A percentile compares a stretch with the other conserved stretches of the same genome.
phyloP scores from a whole-genome alignment of 2,113 vertebrate species.

The Tamias sibiricus region DNA sequence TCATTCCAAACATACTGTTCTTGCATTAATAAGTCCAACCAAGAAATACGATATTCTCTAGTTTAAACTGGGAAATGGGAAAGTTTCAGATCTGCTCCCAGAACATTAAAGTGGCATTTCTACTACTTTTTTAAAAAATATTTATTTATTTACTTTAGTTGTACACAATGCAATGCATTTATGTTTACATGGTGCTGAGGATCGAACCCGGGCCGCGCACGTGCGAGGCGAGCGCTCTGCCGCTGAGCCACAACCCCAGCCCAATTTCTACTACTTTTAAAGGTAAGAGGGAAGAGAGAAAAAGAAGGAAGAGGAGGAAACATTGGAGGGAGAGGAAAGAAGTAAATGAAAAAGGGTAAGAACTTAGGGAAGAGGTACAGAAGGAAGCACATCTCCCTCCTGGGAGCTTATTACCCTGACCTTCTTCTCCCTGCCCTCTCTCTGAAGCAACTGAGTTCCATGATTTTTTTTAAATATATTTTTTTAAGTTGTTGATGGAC shows the following conservation, averaged over 20 bases:
- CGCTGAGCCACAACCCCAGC: too few relatives aligned
- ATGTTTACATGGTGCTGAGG: too few relatives aligned
- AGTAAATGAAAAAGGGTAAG: neutral
- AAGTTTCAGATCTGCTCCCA: neutral
- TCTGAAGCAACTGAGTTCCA: neutral
- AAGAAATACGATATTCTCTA: neutral
- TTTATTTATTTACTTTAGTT: too few relatives aligned
- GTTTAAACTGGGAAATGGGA: neutral
- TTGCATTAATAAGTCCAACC: neutral
- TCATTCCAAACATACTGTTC: neutral
- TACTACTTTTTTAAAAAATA: too few relatives aligned
- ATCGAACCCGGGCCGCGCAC: too few relatives aligned
- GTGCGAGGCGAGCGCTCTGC: too few relatives aligned
- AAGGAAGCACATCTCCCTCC: neutral
- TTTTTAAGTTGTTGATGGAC: too few relatives aligned
- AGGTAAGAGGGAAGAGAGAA: neutral
- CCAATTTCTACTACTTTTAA: conserved; percentile 19
- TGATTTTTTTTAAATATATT: too few relatives aligned
- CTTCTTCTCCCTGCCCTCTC: neutral
- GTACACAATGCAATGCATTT: too few relatives aligned
- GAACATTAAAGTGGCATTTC: neutral
- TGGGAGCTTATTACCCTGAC: too few relatives aligned
- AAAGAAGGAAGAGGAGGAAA: neutral
- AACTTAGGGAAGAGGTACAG: neutral
- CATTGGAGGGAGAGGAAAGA: neutral